Base-by-base conservation (phyloP, 2,888 invertebrate genomes). In the Drosophila anceps region DNA sequence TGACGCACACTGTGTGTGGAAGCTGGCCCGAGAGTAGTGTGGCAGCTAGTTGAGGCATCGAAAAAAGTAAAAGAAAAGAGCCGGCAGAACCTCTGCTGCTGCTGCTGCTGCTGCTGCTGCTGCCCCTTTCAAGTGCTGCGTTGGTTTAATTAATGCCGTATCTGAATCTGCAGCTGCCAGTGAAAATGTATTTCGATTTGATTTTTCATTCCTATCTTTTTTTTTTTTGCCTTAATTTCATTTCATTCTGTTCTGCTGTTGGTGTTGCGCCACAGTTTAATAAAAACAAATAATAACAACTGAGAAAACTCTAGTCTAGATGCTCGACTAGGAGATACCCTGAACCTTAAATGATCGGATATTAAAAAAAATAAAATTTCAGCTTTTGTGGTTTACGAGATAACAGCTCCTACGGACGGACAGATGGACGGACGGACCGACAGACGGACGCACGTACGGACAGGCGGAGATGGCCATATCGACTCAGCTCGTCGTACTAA, bases 131-230 rank as follows among this genome's bases (percentile, higher is more conserved):
- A 61, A 69, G 75, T 69, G 60, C 62, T 63, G 54, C 69, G 62
- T 64, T 65, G 35, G 69, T 71, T 90, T 88, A 84, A 84, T 90
- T 84, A 90, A 84, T 90, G 73, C 66, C 72, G 77, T 35, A 76
- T 64, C 55, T 59, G 64, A 68, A 75, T 81, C 60, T 75, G 72
- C 90, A 87, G 83, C 90, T 89, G 83, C 69, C 66, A 72, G 80
- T 54, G 57, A 68, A 77, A 73, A 82, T 61, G 24, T 74, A 84
- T 90, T 85, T 76, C 73, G 73, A 84, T 84, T 73, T 88, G 83
- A 57, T 57, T 57, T 57, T 66, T 73, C 65, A 39, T 66, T 50
- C 31, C 48, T 7, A 29, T 31, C 6, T 0, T 18, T 51, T 57
- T 44, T 24, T 35, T 27, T 15, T 10, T n/a, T n/a, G 18, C n/a